Base-by-base conservation (phyloP, 2,113 vertebrate species). In the Trogon surrucura region DNA sequence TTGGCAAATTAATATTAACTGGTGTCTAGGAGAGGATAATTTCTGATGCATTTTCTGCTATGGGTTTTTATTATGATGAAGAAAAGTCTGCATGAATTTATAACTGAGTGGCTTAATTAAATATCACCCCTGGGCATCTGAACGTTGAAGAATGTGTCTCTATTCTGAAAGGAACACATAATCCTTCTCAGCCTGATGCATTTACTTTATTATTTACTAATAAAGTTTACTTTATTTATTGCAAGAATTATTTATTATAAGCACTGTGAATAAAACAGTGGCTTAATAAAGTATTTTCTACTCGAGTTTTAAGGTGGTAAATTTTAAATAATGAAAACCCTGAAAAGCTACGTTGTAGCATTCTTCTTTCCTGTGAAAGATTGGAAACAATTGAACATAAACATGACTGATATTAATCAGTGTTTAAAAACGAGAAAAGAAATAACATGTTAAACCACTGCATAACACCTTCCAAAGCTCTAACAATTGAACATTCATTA, bases 271-370 rank as follows among this genome's bases (percentile, higher is more conserved):
- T 41, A 62, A 58, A 5, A 3, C 23, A 60, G 30, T 88, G 30
- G 58, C 80, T 89, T 97, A 97, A 91, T 94, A 85, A 77, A 82
- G 71, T 74, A 93, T 67, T n/a, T 75, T 94, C 95, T 91, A 70
- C 54, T 80, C 88, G 92, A 95, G 91, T 92, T 82, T 97, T 93
- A 89, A 96, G 26, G 44, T 71, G 83, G 80, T 95, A 89, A 67
- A 96, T 93, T 96, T 96, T 92, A 96, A 96, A 95, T 89, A 86
- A 97, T 86, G 48, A 91, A 95, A 93, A 26, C 34, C 41, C 95
- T 86, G 48, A 91, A 95, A 93, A 26, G 32, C 45, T 95, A 61
- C 3, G 1, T 19, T 56, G 79, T 19, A 67, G 30, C 11, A 16
- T 32, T 83, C 29, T 80, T 93, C 82, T 67, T 79, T 78, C 18